Evolutionary conservation across 2,888 invertebrate species (phyloP).

Genomic region (Fragum sueziense): DNA sequence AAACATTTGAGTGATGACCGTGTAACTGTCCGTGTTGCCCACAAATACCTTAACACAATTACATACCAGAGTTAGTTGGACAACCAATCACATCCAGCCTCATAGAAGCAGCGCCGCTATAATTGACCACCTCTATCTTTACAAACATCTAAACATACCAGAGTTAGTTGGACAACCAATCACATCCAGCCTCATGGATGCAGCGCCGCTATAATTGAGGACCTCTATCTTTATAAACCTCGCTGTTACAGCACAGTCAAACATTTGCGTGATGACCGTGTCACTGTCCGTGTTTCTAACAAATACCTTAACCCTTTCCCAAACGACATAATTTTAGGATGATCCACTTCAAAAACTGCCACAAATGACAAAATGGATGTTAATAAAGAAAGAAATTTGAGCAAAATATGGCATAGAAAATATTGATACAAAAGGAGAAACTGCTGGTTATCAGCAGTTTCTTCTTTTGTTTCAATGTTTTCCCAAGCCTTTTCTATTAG

Average conservation of each 20-base stretch:
- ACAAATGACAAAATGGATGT: no score
- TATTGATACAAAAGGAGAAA: no score
- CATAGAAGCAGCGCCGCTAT: constrained; percentile 51
- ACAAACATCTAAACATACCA: constrained; percentile 59
- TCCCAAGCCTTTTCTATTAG: no score
- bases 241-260: constrained; percentile 63
- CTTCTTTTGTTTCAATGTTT: no score
- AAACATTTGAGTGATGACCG: constrained; percentile 61
- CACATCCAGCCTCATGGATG: constrained; percentile 61
- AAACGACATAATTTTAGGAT: no score
- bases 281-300: constrained; percentile 66
- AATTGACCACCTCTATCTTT: constrained; percentile 49
- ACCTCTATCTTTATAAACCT: constrained; percentile 58
- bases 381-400: no score
- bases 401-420: no score
- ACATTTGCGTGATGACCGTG: constrained; percentile 60
- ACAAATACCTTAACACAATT: constrained; percentile 61
- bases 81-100: constrained; percentile 64
- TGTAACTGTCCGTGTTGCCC: constrained; percentile 64
- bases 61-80: constrained; percentile 59
- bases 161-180: constrained; percentile 64
- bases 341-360: no score
- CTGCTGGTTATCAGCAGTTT: no score
- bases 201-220: constrained; percentile 35
- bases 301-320: no score